Base-by-base conservation (phyloP, 2,888 invertebrate species). In the Agonopterix alstromeriana region DNA sequence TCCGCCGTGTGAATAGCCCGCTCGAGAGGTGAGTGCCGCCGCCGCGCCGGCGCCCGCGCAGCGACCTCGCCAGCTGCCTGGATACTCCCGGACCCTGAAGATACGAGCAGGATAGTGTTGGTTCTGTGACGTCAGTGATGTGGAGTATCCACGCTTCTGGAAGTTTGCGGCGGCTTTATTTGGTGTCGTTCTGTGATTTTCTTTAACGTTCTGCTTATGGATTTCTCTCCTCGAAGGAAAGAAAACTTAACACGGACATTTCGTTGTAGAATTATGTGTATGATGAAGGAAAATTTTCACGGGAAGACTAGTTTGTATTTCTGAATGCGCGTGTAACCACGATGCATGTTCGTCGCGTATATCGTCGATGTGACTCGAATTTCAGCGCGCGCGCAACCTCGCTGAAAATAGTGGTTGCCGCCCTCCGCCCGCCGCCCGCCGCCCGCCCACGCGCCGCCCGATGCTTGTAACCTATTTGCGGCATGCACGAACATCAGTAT, bases 1-100 rank as follows among this genome's bases (percentile, higher is more conserved):
- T 88, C 88, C 88, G 88, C 88, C 88, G 87, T 82, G 77, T 80
- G 81, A 86, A 87, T 75, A 87, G 81, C 87, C 82, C 86, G 87
- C 79, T 74, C 80, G 81, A 77, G 84, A 86, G 87, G 87, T 87
- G 81, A 81, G 82, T 79, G 63, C 62, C 60, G 60, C 61, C 58
- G 52, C 60, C 5, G 63, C 58, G 58, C 58, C 56, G 52, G 55
- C 57, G 49, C 27, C 5, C 14, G 5, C 5, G 27, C 27, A 5
- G 27, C 27, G 27, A 27, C 27, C 27, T 27, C 27, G 5, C 27
- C 27, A 27, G 27, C 27, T 5, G 27, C 27, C 27, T 57, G 64
- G 62, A 61, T 60, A 38, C 38, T 38, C 38, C 38, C 41, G 14
- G 42, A 46, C 47, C 35, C 47, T 42, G 47, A 44, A 50, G 50